Percentiles rank a stretch among this genome's conserved stretches.
These are phyloP conservation scores for Cyrtonyx montezumae DNA, from an alignment of 2,113 vertebrate species.

Conservation along the genomic window DNA sequence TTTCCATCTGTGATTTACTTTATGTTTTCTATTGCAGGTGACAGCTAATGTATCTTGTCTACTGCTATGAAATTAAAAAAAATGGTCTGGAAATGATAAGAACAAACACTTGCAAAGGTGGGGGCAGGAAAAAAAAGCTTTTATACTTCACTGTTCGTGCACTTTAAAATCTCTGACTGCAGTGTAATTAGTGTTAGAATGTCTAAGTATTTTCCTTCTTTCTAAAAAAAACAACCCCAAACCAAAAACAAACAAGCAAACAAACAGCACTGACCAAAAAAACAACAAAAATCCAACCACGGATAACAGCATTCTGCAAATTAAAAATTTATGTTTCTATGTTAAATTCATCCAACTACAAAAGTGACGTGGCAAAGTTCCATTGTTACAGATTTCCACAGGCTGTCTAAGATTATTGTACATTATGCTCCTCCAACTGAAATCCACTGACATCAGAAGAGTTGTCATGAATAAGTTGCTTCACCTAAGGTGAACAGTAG, in stretches of 20 bases:
- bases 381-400: not conserved
- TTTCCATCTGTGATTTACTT: slow-evolving; percentile 59
- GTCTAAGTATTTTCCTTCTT: not conserved
- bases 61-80: slow-evolving; percentile 13
- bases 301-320: not conserved
- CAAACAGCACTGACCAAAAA: not conserved
- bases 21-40: slow-evolving; percentile 13
- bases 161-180: not conserved
- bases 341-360: not conserved
- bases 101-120: not conserved
- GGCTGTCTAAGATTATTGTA: not conserved
- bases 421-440: not conserved
- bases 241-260: not conserved
- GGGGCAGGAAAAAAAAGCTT: not conserved
- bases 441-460: not conserved
- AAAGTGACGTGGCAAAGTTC: not conserved
- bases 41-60: slow-evolving; percentile 54
- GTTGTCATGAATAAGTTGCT: not conserved
- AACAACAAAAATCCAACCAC: not conserved
- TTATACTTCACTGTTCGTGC: not conserved
- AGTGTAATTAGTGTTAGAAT: not conserved
- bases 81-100: not conserved
- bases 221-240: not conserved
- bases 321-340: not conserved
- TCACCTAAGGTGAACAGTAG: not conserved